Evolutionary conservation across 92 coral and sea anemone species (phyloP), one percentile per base, ranked within the genome.

Genomic region (Porites lobata): DNA sequence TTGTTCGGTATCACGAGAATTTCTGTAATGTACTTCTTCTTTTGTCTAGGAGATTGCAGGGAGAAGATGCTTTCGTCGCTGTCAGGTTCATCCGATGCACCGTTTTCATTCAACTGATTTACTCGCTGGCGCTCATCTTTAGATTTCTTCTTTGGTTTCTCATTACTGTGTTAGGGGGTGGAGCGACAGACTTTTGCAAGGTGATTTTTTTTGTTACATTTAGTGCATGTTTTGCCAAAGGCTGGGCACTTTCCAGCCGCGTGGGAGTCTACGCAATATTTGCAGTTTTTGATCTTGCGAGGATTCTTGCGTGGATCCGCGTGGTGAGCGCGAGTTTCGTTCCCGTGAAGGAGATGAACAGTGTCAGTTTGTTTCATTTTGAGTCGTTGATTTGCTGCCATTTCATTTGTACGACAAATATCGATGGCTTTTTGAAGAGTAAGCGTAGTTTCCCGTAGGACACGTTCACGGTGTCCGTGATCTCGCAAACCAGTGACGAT

Each of bases 171-270:
- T 13, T 24, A 22, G 22, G 53, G 26, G 63, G 62, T 69, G 68
- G 89, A 76, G n/a, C 26, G 75, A 56, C 86, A 90, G n/a, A 90
- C 89, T 20, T 64, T 90, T 1, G 93, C 89, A 19, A 79, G 80
- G 14, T 78, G 82, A 43, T 84, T 78, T 59, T 65, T 67, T 29
- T 83, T 89, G 18, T 83, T 54, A 71, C 92, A 83, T n/a, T 63
- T 68, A 7, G 71, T 59, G 50, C 87, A 82, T 11, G 53, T 82
- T 84, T 82, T 21, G 12, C 92, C 92, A 75, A 66, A 76, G 1
- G 92, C 92, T 11, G 51, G 69, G 88, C 82, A 89, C 18, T 89
- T 89, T 68, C 88, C 88, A 43, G 66, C 75, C 12, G n/a, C 59
- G 76, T 83, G 92, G 1, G 53, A 47, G 53, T 63, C 83, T 18